A percentile compares a stretch with the other conserved stretches of the same genome.
These are phyloP conservation scores for Alectura lathami DNA, from an alignment of 2,113 vertebrate genomes.

Conservation along the genomic window DNA sequence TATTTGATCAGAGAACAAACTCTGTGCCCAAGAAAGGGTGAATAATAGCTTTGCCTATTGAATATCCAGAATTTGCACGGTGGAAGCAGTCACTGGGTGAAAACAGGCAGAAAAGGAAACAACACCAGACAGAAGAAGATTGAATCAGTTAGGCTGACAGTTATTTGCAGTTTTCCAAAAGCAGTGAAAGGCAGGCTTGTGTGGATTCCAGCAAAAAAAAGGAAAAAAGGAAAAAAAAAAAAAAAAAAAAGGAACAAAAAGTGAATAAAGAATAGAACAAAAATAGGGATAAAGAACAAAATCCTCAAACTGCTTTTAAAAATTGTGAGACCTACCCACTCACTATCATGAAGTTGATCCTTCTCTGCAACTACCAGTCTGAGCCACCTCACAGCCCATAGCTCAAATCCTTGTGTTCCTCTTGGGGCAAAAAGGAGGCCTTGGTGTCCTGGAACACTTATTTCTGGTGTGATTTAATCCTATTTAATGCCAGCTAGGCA, in stretches of 20 bases:
- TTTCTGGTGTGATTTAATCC: background rate
- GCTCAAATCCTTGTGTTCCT: background rate
- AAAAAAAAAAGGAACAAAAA: background rate
- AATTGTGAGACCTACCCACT: background rate
- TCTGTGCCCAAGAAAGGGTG: background rate
- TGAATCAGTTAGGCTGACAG: background rate
- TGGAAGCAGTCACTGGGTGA: background rate
- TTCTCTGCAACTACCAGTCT: background rate
- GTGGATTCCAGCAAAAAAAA: background rate
- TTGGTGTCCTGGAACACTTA: background rate
- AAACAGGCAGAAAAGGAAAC: background rate
- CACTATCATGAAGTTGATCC: background rate
- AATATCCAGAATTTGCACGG: background rate
- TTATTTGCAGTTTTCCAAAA: background rate
- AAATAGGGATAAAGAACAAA: background rate
- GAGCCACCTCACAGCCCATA: background rate
- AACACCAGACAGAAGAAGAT: background rate
- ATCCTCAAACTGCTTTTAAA: background rate
- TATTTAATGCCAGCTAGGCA: background rate
- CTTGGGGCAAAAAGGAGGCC: background rate
- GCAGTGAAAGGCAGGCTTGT: background rate
- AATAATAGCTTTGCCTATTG: background rate
- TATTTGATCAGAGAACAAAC: conserved; percentile 27
- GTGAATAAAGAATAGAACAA: background rate
- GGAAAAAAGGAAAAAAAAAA: background rate